Conservation (phyloP, 2,888 invertebrate species). For the Harpagoxenus sublaevis region DNA sequence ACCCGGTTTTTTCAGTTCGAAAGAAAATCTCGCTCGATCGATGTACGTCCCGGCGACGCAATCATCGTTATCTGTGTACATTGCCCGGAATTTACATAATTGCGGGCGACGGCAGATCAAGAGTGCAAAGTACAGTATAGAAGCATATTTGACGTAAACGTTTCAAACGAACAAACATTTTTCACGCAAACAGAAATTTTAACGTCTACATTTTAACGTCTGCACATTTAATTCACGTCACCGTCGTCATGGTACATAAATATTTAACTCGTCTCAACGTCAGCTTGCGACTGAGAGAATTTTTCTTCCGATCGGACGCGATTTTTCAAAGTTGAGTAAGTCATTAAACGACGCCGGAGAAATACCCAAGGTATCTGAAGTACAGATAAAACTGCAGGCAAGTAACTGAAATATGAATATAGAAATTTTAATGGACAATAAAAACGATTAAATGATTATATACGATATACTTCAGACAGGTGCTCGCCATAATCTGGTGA, state of each 20-base stretch:
- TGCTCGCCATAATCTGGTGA: neutral
- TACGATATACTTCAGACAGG: too few relatives aligned
- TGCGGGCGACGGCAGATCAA: constrained; percentile 4
- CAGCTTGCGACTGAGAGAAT: neutral
- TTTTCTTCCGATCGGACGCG: neutral
- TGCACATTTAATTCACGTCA: neutral
- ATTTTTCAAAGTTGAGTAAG: neutral
- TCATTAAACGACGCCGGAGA: neutral
- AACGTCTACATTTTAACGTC: neutral
- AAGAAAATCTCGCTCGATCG: neutral
- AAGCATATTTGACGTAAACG: constrained; percentile 1
- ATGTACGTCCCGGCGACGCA: constrained; percentile 7
- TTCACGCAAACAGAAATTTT: neutral
- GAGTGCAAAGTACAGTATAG: constrained; percentile 29
- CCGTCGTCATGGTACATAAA: neutral
- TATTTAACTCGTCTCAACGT: neutral
- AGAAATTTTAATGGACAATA: neutral
- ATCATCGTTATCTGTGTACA: constrained; percentile 26
- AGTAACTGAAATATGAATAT: neutral
- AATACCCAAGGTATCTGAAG: neutral
- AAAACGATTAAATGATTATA: neutral
- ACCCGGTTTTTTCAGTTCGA: neutral
- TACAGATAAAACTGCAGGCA: neutral
- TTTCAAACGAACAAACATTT: constrained; percentile 11
- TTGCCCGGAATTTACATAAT: constrained; percentile 10